These are phyloP conservation scores for Aelia acuminata DNA, from an alignment of 2,888 invertebrate species.

Conservation along the genomic window DNA sequence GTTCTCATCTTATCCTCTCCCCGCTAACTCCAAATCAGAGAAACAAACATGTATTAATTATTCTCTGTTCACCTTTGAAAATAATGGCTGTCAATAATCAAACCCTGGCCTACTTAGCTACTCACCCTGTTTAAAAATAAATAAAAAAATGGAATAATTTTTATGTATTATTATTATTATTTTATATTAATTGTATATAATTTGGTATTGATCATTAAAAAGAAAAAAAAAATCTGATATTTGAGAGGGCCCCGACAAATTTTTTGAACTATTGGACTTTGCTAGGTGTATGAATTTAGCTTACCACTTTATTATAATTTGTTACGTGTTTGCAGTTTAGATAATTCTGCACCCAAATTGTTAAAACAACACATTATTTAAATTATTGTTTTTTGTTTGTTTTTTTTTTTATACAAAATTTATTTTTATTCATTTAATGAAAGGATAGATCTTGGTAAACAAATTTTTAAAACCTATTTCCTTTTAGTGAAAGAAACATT, in stretches of 20 bases:
- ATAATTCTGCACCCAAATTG: not conserved
- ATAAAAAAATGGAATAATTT: not conserved
- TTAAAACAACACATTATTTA: not conserved
- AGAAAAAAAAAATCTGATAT: not conserved
- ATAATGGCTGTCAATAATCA: no score
- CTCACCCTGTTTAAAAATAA: not conserved
- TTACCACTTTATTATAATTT: not conserved
- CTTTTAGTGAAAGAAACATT: conserved; percentile 4
- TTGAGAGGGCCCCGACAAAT: not conserved
- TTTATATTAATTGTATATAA: conserved; percentile 23
- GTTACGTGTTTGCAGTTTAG: conserved; percentile 20
- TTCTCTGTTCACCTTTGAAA: no score
- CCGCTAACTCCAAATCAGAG: no score
- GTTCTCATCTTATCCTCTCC: no score
- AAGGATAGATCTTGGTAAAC: not conserved
- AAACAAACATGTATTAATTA: no score
- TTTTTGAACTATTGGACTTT: not conserved
- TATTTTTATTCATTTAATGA: not conserved
- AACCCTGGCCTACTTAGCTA: not conserved
- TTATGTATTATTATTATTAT: not conserved
- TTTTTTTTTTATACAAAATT: not conserved
- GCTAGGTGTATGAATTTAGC: not conserved
- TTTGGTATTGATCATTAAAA: not conserved
- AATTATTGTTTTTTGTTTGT: no score
- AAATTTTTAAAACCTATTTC: not conserved